Evolutionary conservation across 2,888 invertebrate genomes (phyloP).

Genomic region (Diarsia dahlii): DNA sequence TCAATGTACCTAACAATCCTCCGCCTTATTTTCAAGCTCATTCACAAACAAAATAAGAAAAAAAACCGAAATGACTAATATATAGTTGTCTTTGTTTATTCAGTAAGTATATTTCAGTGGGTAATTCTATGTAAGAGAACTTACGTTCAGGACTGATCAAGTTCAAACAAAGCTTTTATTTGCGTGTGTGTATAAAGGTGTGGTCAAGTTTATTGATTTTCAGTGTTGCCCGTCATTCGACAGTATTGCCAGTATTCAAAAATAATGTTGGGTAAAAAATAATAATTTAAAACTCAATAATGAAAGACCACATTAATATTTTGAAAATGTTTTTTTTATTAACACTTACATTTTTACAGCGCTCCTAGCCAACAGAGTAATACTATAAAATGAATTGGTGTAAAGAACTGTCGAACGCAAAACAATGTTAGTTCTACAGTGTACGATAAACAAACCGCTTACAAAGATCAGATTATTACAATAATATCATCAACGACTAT

Average conservation of each 20-base stretch:
- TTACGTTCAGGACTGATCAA: neutral
- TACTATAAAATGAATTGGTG: conserved; percentile 90
- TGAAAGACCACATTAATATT: conserved; percentile 87
- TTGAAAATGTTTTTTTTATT: conserved; percentile 91
- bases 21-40: conserved; percentile 28
- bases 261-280: conserved; percentile 27
- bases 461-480: conserved; percentile 85
- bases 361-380: conserved; percentile 91
- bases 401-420: conserved; percentile 90
- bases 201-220: conserved; percentile 14
- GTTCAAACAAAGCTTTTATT: neutral
- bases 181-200: neutral
- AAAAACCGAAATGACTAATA: neutral
- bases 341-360: conserved; percentile 91
- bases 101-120: too few species aligned
- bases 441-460: conserved; percentile 87
- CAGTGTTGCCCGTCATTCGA: conserved; percentile 18
- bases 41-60: conserved; percentile 5
- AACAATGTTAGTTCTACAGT: conserved; percentile 89
- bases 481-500: conserved; percentile 85
- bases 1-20: conserved; percentile 1
- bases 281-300: conserved; percentile 61
- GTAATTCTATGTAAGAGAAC: too few species aligned
- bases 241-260: neutral
- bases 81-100: neutral